These are phyloP conservation scores for Listronotus bonariensis DNA, from an alignment of 1,140 invertebrate species.

Conservation along the genomic window DNA sequence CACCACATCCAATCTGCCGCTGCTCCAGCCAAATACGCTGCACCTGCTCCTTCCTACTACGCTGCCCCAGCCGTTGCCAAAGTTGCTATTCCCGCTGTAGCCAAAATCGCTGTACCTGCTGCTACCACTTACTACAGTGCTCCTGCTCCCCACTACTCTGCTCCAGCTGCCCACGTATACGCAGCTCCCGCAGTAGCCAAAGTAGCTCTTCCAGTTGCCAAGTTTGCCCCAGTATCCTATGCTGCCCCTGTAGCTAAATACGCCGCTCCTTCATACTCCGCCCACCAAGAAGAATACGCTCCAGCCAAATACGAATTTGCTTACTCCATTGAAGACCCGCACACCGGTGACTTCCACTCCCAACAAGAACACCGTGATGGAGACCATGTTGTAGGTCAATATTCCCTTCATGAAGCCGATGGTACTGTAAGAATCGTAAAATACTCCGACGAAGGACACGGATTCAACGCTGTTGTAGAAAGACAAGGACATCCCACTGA, in stretches of 20 bases:
- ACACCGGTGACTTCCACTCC: too few relatives aligned
- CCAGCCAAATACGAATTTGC: too few relatives aligned
- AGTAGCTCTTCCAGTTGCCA: constrained; percentile 32
- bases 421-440: too few relatives aligned
- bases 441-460: too few relatives aligned
- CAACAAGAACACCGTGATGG: too few relatives aligned
- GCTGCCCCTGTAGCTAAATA: constrained; percentile 18
- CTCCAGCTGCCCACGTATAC: constrained; percentile 1
- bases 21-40: constrained; percentile 29
- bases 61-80: constrained; percentile 36
- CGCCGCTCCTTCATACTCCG: constrained; percentile 1
- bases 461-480: too few relatives aligned
- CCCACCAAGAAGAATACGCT: too few relatives aligned
- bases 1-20: constrained; percentile 56
- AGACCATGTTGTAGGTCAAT: too few relatives aligned
- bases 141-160: constrained; percentile 41
- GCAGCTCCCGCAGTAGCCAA: constrained; percentile 27
- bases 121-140: constrained; percentile 15
- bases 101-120: constrained; percentile 15
- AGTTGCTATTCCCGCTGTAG: constrained; percentile 17
- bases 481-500: constrained; percentile 19
- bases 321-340: too few relatives aligned
- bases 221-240: constrained; percentile 27
- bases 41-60: background rate
- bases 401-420: too few relatives aligned